Evolutionary conservation across 2,888 invertebrate species (phyloP), one percentile per base, ranked within the genome.

Genomic region (Agrotis segetum): DNA sequence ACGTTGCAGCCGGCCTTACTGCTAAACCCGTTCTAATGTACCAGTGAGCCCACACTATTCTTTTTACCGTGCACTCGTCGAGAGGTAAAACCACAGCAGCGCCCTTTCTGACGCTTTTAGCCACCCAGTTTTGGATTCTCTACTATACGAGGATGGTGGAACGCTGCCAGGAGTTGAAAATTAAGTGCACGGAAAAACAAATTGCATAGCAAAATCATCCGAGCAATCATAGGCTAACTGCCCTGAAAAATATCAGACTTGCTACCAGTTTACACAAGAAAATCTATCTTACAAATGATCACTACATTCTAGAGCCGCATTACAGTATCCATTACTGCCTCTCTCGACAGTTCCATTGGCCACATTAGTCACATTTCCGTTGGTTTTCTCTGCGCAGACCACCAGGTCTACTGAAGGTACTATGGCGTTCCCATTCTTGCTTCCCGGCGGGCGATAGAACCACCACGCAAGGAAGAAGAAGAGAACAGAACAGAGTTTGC

Each of bases 391-490:
- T 0, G 82, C 86, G 84, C 87, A 86, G n/a, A 93, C 90, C 29
- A 92, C 91, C 13, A 93, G 85, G 84, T 93, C 95, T 21, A 93
- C 90, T 1, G 95, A 92, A 0, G 95, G 95, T 0, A 91, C 91
- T 13, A 93, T 89, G 5, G 94, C 94, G 86, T 93, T 93, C 55
- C 89, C 83, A 71, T 83, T 90, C 86, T 91, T 92, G 29, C 90
- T 89, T 9, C 96, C 95, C 0, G 98, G 97, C 24, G 97, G 97
- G 65, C 97, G 97, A 93, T 98, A 98, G 89, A 97, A 97, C 97
- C 97, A 97, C 97, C 98, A 97, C 64, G 98, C 98, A 52, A 97
- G 93, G 92, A 97, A 97, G 94, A 98, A 98, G 94, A 98, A 98
- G 0, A 97, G 87, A 0, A 97, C 92, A 0, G 98, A 98, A 65